A percentile compares a stretch with the other conserved stretches of the same genome.
Evolutionary conservation across 2,888 invertebrate species (phyloP).

Genomic region (Periphyllus acericola): DNA sequence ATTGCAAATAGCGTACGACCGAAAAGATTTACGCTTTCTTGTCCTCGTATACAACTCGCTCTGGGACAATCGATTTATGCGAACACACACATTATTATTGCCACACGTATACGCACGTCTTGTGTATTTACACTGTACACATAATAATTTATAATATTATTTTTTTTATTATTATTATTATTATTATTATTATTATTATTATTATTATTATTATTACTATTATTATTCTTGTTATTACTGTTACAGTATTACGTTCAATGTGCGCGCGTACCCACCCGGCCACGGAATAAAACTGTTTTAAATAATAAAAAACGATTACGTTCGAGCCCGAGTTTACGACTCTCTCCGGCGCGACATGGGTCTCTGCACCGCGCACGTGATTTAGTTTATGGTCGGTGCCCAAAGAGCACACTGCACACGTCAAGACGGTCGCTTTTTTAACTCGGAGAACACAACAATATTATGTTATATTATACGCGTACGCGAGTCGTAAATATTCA

Average conservation of each 20-base stretch:
- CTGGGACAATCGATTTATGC: conserved; percentile 28
- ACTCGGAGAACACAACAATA: not conserved
- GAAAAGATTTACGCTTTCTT: conserved; percentile 46
- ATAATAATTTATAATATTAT: too few relatives aligned
- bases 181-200: too few relatives aligned
- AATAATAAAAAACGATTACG: conserved; percentile 54
- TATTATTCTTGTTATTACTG: too few relatives aligned
- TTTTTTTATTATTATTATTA: too few relatives aligned
- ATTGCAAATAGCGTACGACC: conserved; percentile 40
- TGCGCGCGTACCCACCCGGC: not conserved
- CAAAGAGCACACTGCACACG: not conserved
- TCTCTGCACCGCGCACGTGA: not conserved
- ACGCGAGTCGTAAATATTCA: conserved; percentile 43
- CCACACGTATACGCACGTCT: not conserved
- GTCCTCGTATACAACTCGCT: too few relatives aligned
- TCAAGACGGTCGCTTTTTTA: conserved; percentile 8
- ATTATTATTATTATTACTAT: too few relatives aligned
- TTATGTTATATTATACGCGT: too few relatives aligned
- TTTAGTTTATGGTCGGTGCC: conserved; percentile 34
- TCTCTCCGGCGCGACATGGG: not conserved
- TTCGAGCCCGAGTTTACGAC: conserved; percentile 39
- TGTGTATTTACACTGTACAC: not conserved
- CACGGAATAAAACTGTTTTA: conserved; percentile 44
- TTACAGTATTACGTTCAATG: too few relatives aligned
- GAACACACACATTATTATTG: not conserved